Base-by-base conservation (phyloP, 2,888 invertebrate genomes). In the Xiphydria camelus region DNA sequence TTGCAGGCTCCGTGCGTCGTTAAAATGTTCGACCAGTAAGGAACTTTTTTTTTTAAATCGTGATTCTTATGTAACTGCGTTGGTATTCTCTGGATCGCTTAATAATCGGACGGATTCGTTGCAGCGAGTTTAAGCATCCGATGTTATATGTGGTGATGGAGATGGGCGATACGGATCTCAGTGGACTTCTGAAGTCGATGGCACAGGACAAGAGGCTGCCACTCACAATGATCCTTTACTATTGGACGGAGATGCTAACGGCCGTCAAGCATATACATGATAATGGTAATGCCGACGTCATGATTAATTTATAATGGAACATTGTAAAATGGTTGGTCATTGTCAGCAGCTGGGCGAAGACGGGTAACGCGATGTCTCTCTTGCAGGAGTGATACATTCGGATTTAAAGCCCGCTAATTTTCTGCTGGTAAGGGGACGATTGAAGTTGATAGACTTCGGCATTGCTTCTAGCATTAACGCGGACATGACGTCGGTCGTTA, bases 391-490 rank as follows among this genome's bases (percentile, higher is more conserved):
- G 2, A 92, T 98, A 60, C 98, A 98, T 77, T 91, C 94, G 0
- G 98, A 99, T 77, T 77, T 98, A 58, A 98, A 98, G 75, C 98
- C 98, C 0, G 94, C 94, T 0, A 98, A 98, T 77, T 99, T 98
- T 76, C 80, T 98, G 29, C 80, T 94, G 68, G 90, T 92, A 4
- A 83, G 86, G 51, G 91, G 90, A 2, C 83, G 87, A 31, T 76
- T 98, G 42, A 98, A 98, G 79, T 79, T 98, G 45, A 99, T 98
- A 57, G 98, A 98, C 79, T 98, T 98, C 79, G 98, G 97, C 41
- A 95, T 98, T 66, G 91, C 97, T 35, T 90, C 92, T 34, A 86
- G 88, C 39, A 83, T 97, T 56, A 88, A 90, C 59, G 82, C 83
- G 44, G 94, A 97, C 75, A 89, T 88, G 73, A 97, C 96, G 0